Evolutionary conservation across 1,140 invertebrate genomes (phyloP).

Genomic region (Nephila pilipes): DNA sequence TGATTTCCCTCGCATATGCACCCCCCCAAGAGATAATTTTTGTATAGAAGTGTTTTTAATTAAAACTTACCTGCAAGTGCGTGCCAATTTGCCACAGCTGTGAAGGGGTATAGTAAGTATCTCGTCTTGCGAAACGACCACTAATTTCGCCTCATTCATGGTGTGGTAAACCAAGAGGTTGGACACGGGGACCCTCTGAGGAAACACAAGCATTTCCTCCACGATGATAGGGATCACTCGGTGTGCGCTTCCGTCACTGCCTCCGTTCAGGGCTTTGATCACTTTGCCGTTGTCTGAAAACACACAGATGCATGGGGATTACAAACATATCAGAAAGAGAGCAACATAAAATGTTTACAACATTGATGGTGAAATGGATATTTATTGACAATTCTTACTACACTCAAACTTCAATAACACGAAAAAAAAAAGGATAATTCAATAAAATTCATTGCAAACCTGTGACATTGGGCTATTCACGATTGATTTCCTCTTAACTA

Average conservation of each 20-base stretch:
- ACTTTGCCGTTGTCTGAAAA: constrained; percentile 92
- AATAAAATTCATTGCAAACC: too few relatives aligned
- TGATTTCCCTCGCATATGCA: too few relatives aligned
- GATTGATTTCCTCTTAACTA: too few relatives aligned
- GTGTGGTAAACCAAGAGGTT: constrained; percentile 87
- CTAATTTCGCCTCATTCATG: constrained; percentile 88
- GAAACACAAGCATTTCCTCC: constrained; percentile 91
- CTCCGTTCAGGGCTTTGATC: constrained; percentile 92
- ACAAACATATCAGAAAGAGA: too few relatives aligned
- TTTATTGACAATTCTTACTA: too few relatives aligned
- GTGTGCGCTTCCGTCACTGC: constrained; percentile 85
- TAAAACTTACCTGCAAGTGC: constrained; percentile 86
- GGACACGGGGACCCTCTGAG: constrained; percentile 86
- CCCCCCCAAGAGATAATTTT: too few relatives aligned
- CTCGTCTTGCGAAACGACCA: constrained; percentile 93
- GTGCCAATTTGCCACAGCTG: constrained; percentile 86
- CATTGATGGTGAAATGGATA: too few relatives aligned
- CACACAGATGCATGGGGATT: background rate
- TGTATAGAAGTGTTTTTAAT: too few relatives aligned
- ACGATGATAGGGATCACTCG: constrained; percentile 90
- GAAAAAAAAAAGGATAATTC: too few relatives aligned
- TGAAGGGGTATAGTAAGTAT: constrained; percentile 93
- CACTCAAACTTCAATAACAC: too few relatives aligned
- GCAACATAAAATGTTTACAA: too few relatives aligned
- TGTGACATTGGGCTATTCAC: too few relatives aligned